These are phyloP conservation scores for Limenitis arthemis DNA, from an alignment of 2,888 invertebrate species.

Conservation along the genomic window DNA sequence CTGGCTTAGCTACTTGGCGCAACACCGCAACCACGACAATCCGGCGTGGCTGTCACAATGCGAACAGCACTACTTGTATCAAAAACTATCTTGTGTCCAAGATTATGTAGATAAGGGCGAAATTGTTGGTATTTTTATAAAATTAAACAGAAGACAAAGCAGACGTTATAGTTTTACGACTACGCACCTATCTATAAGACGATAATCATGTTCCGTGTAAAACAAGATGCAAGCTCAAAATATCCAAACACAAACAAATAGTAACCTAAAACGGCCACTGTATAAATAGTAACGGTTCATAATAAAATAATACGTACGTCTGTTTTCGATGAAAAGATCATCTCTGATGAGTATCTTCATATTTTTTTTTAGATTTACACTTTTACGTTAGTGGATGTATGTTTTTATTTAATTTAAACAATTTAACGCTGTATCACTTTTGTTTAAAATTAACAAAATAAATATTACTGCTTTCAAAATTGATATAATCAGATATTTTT, in stretches of 20 bases:
- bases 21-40: conserved; percentile 38
- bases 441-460: too few species aligned
- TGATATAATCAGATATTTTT: too few species aligned
- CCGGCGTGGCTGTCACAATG: conserved; percentile 34
- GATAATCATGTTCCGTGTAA: conserved; percentile 56
- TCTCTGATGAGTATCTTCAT: too few species aligned
- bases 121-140: conserved; percentile 15
- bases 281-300: conserved; percentile 15
- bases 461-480: too few species aligned
- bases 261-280: conserved; percentile 24
- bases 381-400: not conserved
- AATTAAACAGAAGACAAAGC: conserved; percentile 43
- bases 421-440: too few species aligned
- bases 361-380: too few species aligned
- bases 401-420: too few species aligned
- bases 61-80: conserved; percentile 16
- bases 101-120: not conserved
- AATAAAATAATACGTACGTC: conserved; percentile 2
- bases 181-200: conserved; percentile 39
- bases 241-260: conserved; percentile 51
- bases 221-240: conserved; percentile 49
- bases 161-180: conserved; percentile 49
- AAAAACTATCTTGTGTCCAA: conserved; percentile 12
- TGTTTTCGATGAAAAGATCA: too few species aligned
- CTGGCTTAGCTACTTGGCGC: conserved; percentile 4